Base-by-base conservation (phyloP, 1,140 invertebrate species). In the Tachypleus tridentatus region DNA sequence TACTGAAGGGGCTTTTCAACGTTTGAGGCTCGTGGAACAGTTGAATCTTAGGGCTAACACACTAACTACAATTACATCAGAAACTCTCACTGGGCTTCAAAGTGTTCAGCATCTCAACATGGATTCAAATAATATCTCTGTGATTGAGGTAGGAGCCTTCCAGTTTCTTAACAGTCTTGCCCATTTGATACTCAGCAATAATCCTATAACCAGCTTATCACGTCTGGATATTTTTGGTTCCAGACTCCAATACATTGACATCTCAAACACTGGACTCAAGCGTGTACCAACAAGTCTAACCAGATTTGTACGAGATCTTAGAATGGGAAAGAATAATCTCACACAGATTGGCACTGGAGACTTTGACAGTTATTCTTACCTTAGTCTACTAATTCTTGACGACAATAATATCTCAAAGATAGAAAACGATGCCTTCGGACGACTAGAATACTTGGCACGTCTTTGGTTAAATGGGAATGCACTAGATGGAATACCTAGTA, bases 291-390 rank as follows among this genome's bases (percentile, higher is more conserved):
- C 86, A 58, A 85, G 87, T 54, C 79, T 95, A 59, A 92, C 91
- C 7, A 84, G 87, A 72, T 91, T 89, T 1, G 85, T 95, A 10
- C 78, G 87, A 49, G 86, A 87, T 65, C 79, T 95, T 11, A 83
- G 85, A 51, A 76, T 93, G 0, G 82, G 86, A 2, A 84, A 86
- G 9, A 95, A 95, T 73, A 82, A 80, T 68, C 81, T 91, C 60
- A 82, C 79, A 60, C 77, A 81, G 0, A 84, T 95, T 47, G 82
- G 83, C 54, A 84, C 87, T 70, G 88, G 89, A 29, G 89, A 93
- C 72, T 80, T 96, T 65, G 89, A 92, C 72, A 91, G 89, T 68
- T 93, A 93, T 74, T 90, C 91, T 0, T 76, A 91, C n/a, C 75
- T 95, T 7, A 85, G 86, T 66, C 80, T 87, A 50, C 75, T 97